Conservation (phyloP, 1,140 invertebrate genomes). For the Sitophilus oryzae region DNA sequence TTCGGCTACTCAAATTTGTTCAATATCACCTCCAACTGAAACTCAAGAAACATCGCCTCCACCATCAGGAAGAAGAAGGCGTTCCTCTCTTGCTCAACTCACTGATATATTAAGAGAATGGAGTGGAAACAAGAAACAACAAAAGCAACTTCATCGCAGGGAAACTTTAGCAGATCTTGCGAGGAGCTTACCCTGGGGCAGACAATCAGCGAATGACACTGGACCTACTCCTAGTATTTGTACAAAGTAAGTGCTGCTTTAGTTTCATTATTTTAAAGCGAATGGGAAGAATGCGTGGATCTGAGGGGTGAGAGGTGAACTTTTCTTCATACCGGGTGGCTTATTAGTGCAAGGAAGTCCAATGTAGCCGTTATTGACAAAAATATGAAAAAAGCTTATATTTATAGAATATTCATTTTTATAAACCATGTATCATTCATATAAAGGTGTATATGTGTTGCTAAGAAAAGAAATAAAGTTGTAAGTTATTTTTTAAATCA, state of each 20-base stretch:
- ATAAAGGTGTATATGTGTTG: too few relatives aligned
- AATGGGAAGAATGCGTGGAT: too few relatives aligned
- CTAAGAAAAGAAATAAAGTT: too few relatives aligned
- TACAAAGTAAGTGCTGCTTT: conserved; percentile 32
- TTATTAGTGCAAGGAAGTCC: too few relatives aligned
- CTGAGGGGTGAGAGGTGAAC: too few relatives aligned
- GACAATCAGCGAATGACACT: conserved; percentile 51
- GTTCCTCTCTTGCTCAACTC: conserved; percentile 78
- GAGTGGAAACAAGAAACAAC: conserved; percentile 61
- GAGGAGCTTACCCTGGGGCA: conserved; percentile 66
- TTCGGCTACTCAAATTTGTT: conserved; percentile 81
- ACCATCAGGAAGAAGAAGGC: conserved; percentile 54
- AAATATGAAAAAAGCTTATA: too few relatives aligned
- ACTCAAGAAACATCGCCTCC: conserved; percentile 58
- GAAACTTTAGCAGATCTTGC: conserved; percentile 81
- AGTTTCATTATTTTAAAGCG: neutral
- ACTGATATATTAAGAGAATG: conserved; percentile 82
- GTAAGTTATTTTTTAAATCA: too few relatives aligned
- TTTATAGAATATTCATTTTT: too few relatives aligned
- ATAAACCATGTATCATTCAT: too few relatives aligned
- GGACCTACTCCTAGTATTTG: conserved; percentile 47
- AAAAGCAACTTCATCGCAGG: conserved; percentile 65
- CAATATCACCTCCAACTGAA: conserved; percentile 71
- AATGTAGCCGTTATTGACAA: too few relatives aligned
- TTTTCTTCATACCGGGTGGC: too few relatives aligned